Percentiles rank a stretch among this genome's conserved stretches.
phyloP scores from a whole-genome alignment of 2,113 vertebrate genomes.

The Aleadryas rufinucha region DNA sequence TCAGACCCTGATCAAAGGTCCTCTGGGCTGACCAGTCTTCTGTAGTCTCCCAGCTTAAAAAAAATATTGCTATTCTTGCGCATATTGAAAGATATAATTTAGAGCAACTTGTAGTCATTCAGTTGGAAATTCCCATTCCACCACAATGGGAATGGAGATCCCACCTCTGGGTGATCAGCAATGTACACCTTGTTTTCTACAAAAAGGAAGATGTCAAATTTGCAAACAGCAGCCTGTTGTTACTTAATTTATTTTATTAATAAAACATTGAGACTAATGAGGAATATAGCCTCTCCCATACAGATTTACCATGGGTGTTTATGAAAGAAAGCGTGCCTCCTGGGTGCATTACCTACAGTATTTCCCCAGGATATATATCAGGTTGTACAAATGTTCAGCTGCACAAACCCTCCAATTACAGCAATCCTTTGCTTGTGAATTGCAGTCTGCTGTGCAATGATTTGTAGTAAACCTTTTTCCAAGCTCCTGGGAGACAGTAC shows the following conservation, averaged over 20 bases:
- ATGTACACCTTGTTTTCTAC: background rate
- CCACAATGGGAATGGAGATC: background rate
- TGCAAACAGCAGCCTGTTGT: background rate
- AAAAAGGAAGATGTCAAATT: background rate
- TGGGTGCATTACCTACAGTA: background rate
- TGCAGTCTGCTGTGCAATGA: background rate
- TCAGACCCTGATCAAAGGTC: background rate
- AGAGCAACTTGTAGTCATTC: background rate
- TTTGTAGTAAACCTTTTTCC: background rate
- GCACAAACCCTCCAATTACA: background rate
- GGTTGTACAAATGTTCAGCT: background rate
- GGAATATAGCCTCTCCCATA: background rate
- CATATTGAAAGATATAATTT: background rate
- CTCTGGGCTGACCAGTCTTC: background rate
- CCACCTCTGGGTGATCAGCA: background rate
- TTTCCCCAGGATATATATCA: background rate
- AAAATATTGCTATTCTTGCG: background rate
- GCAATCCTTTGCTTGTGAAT: background rate
- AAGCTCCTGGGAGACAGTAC: background rate
- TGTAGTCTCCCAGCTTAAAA: background rate
- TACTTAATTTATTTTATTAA: background rate
- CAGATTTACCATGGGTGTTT: background rate
- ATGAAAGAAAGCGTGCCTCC: rapidly evolving
- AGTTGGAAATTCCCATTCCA: background rate
- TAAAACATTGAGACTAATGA: background rate